Evolutionary conservation across 2,113 vertebrate genomes (phyloP).

Genomic region (Laticauda colubrina): DNA sequence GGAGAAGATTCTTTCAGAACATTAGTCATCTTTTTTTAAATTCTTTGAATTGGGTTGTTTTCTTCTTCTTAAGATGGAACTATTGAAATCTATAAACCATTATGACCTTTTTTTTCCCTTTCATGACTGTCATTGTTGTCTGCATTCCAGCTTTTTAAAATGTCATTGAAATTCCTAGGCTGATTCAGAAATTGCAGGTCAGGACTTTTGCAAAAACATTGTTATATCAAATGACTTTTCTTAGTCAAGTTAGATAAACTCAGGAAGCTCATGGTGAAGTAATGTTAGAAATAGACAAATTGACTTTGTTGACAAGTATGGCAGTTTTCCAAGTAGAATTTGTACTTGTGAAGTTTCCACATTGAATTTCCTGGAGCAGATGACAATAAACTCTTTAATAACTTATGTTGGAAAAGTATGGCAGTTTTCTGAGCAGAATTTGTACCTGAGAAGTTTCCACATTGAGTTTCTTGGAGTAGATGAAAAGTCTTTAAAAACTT

Average conservation of each 20-base stretch:
- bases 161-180: neutral
- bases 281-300: neutral
- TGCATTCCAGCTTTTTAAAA: neutral
- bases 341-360: neutral
- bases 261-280: neutral
- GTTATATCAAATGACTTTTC: neutral
- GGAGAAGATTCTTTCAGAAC: neutral
- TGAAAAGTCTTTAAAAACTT: neutral
- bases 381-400: neutral
- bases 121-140: neutral
- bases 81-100: neutral
- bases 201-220: neutral
- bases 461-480: neutral
- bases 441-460: neutral
- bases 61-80: neutral
- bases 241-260: neutral
- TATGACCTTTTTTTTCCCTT: neutral
- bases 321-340: neutral
- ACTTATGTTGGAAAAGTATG: neutral
- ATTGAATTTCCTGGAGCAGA: neutral
- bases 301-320: neutral
- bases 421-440: neutral
- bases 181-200: neutral
- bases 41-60: neutral
- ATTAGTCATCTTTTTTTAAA: neutral